Base-by-base conservation (phyloP, 2,888 invertebrate genomes). In the Drosophila stalkeri region DNA sequence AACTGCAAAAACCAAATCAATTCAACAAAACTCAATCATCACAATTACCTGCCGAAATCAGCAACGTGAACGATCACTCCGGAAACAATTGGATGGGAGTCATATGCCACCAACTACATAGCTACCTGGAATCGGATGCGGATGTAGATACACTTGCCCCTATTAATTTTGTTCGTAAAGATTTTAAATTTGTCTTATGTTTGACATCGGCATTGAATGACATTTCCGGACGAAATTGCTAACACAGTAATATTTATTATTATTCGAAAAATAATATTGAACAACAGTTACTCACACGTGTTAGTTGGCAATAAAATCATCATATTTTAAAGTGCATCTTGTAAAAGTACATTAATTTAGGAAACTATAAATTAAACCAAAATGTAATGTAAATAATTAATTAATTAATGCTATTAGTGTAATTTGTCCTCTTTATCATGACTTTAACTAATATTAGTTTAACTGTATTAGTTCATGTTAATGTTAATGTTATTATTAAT, bases 51-150 rank as follows among this genome's bases (percentile, higher is more conserved):
- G 27, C 33, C 57, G 33, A 31, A 41, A 54, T 7, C 47, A 31
- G 14, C 44, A 69, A 37, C 14, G 23, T 23, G 6, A 27, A 20
- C 18, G 14, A 49, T 1, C 18, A 49, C 49, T 31, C 18, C 18
- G 7, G 33, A 33, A 49, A 12, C 31, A 49, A 31, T 49, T 49
- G 31, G n/a, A 18, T n/a, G 31, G 27, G n/a, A 31, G 8, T 2
- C 11, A 31, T 49, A 12, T 46, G 43, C n/a, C 63, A 31, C 39
- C 61, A n/a, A 68, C 66, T 16, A 88, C 88, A 88, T 83, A 88
- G 77, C 82, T 75, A 39, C 3, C 23, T 39, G 71, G 52, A 44
- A 18, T 6, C 9, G 14, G 27, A 35, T 46, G 20, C 46, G 35
- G 46, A 41, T 39, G 12, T 52, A 51, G n/a, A 62, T 31, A 31